A percentile compares a stretch with the other conserved stretches of the same genome.
phyloP scores from a whole-genome alignment of 2,797 vertebrate genomes.

The Lates japonicus region DNA sequence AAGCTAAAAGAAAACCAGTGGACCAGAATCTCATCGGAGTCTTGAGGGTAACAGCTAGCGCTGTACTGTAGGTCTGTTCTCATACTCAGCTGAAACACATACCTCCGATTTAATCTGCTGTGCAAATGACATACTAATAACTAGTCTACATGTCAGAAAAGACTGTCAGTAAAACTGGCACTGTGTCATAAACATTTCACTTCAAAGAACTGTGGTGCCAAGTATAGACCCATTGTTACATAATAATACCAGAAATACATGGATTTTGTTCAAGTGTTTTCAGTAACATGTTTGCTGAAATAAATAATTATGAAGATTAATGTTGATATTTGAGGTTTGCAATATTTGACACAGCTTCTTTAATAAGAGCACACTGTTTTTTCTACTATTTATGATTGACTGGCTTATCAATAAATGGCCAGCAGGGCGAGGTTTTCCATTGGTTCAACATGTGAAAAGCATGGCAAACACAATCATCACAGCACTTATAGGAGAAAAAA shows the following conservation, averaged over 20 bases:
- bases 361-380: background rate
- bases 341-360: background rate
- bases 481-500: constrained; percentile 20
- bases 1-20: constrained; percentile 39
- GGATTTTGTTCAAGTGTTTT: background rate
- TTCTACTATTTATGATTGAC: background rate
- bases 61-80: constrained; percentile 53
- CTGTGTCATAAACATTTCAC: constrained; percentile 26
- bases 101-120: constrained; percentile 76
- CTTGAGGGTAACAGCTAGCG: constrained; percentile 29
- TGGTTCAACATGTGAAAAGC: constrained; percentile 39
- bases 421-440: constrained; percentile 17
- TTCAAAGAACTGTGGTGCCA: constrained; percentile 32
- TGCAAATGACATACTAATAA: constrained; percentile 72
- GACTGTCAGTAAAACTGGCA: constrained; percentile 35
- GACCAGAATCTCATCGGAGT: constrained; percentile 6
- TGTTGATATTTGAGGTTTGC: background rate
- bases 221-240: constrained; percentile 3
- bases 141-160: constrained; percentile 47
- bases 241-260: constrained; percentile 16
- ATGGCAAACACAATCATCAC: constrained; percentile 44
- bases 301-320: background rate
- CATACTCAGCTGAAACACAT: constrained; percentile 67
- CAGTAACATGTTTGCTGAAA: background rate
- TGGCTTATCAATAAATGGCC: constrained; percentile 32